These are phyloP conservation scores for Eudyptes chrysolophus DNA, from an alignment of 2,113 vertebrate genomes.

Conservation along the genomic window DNA sequence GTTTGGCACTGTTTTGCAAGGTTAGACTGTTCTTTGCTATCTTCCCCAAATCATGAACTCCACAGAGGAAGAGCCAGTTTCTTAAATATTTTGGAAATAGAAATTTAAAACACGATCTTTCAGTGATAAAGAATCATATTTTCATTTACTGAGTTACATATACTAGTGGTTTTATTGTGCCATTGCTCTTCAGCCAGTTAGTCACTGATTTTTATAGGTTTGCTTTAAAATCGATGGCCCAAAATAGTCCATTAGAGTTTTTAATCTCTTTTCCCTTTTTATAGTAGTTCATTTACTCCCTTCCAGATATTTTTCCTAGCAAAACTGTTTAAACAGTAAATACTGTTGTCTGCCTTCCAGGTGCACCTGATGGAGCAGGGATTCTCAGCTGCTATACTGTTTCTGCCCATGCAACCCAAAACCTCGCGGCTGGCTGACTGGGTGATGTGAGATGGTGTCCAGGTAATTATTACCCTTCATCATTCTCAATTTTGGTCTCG, in stretches of 20 bases:
- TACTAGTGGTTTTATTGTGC: not conserved
- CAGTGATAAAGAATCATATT: not conserved
- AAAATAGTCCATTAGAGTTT: not conserved
- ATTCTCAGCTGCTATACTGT: not conserved
- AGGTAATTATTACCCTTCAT: not conserved
- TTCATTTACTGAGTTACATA: not conserved
- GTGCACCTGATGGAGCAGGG: not conserved
- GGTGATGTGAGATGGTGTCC: not conserved
- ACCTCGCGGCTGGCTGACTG: accelerated
- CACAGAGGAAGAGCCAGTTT: not conserved
- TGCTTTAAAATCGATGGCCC: not conserved
- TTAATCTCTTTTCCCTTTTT: not conserved
- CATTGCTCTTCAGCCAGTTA: not conserved
- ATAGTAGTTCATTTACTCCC: not conserved
- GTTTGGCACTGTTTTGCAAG: not conserved
- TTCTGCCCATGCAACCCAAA: not conserved
- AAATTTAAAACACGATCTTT: not conserved
- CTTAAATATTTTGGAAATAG: not conserved
- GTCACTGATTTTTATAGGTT: not conserved
- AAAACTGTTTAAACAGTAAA: not conserved
- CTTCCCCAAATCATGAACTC: not conserved
- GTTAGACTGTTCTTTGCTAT: not conserved
- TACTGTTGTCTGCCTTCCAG: not conserved
- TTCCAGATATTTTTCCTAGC: not conserved
- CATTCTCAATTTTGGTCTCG: not conserved